Conservation (phyloP, 2,113 vertebrate species). For the Galbula dea region DNA sequence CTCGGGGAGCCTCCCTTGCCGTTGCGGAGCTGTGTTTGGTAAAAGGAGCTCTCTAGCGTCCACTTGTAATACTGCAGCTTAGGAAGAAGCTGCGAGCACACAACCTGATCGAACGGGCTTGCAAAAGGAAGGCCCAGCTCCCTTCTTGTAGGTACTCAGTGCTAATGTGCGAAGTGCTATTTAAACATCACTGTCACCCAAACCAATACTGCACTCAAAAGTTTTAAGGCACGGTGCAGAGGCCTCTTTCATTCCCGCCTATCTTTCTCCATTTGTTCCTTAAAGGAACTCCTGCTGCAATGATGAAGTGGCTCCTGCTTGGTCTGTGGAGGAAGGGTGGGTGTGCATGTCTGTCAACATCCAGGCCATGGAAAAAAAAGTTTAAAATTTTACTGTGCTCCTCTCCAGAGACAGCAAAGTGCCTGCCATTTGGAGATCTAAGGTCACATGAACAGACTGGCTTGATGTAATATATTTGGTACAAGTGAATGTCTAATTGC, state of each 20-base stretch:
- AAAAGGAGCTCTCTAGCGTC: slow-evolving; percentile 51
- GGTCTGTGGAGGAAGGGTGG: neutral
- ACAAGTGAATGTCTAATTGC: neutral
- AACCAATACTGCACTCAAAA: neutral
- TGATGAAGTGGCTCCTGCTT: neutral
- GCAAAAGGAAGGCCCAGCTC: neutral
- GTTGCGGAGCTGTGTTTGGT: neutral
- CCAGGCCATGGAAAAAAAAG: neutral
- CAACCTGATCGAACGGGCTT: accelerated
- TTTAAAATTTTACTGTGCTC: neutral
- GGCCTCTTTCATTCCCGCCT: neutral
- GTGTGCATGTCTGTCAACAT: neutral
- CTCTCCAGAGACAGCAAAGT: neutral
- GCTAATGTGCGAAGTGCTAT: neutral
- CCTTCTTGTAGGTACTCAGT: neutral
- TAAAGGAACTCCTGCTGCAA: neutral
- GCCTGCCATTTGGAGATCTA: neutral
- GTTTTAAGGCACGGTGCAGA: neutral
- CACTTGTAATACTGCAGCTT: neutral
- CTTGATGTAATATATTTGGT: neutral
- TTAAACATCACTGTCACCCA: neutral
- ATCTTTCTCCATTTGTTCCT: neutral
- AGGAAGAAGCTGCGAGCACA: neutral
- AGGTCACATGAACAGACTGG: neutral
- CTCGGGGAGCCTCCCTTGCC: neutral